Evolutionary conservation across 2,113 vertebrate genomes (phyloP).

Genomic region (Lophochroa leadbeateri): DNA sequence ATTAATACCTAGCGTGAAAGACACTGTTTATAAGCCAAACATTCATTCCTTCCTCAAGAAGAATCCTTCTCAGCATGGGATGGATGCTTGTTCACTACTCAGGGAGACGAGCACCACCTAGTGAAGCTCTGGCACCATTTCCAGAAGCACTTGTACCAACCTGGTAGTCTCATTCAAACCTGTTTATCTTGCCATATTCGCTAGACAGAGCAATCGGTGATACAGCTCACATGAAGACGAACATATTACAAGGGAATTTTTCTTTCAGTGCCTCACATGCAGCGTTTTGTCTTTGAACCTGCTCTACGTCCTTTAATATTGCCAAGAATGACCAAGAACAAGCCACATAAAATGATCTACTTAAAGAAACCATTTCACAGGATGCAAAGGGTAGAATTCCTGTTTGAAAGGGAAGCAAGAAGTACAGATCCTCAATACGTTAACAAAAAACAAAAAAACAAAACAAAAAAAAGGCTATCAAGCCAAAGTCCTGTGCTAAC

Average conservation of each 20-base stretch:
- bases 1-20: neutral
- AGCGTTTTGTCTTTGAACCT: neutral
- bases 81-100: neutral
- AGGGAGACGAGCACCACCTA: slow-evolving; percentile 13
- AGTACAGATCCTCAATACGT: neutral
- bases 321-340: neutral
- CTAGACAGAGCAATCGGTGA: neutral
- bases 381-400: neutral
- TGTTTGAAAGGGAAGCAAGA: neutral
- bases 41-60: neutral
- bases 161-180: accelerated
- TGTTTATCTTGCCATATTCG: accelerated
- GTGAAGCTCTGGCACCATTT: neutral
- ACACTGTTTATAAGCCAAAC: neutral
- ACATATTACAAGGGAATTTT: neutral
- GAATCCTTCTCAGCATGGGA: too few relatives aligned
- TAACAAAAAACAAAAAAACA: neutral
- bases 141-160: neutral
- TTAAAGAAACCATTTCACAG: neutral
- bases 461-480: neutral
- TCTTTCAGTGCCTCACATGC: neutral
- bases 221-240: neutral
- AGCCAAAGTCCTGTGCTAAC: neutral
- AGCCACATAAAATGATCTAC: neutral
- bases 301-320: neutral